Evolutionary conservation across 2,888 invertebrate genomes (phyloP).

Genomic region (Drosophila helvetica): DNA sequence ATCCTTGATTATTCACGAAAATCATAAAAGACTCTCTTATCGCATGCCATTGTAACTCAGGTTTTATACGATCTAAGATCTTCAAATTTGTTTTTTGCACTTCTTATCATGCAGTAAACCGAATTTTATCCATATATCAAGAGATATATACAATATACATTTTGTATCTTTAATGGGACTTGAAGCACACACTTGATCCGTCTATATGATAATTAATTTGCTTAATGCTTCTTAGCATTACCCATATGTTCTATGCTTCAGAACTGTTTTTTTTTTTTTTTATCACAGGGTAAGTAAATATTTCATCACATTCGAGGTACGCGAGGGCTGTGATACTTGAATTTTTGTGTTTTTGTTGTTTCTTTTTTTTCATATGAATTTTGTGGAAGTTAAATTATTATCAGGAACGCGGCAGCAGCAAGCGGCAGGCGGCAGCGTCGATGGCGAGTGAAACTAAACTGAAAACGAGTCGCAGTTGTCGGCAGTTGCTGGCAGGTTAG

Average conservation of each 20-base stretch:
- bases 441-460: constrained; percentile 75
- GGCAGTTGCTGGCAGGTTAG: constrained; percentile 66
- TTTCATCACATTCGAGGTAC: constrained; percentile 28
- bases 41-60: constrained; percentile 4
- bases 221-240: no score
- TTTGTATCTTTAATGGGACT: neutral
- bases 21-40: neutral
- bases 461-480: constrained; percentile 60
- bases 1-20: neutral
- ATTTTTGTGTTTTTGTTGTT: constrained; percentile 5
- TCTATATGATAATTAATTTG: neutral
- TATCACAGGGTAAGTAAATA: constrained; percentile 22
- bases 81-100: constrained; percentile 37
- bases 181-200: neutral
- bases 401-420: constrained; percentile 47
- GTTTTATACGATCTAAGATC: neutral
- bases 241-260: constrained; percentile 1
- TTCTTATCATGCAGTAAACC: constrained; percentile 21
- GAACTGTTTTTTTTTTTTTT: neutral
- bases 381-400: constrained; percentile 27
- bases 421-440: constrained; percentile 42
- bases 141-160: neutral
- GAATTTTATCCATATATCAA: neutral
- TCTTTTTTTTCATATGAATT: constrained; percentile 38
- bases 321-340: neutral